A percentile compares a stretch with the other conserved stretches of the same genome.
These are phyloP conservation scores for Drosophila athabasca DNA, from an alignment of 1,140 invertebrate species.

Conservation along the genomic window DNA sequence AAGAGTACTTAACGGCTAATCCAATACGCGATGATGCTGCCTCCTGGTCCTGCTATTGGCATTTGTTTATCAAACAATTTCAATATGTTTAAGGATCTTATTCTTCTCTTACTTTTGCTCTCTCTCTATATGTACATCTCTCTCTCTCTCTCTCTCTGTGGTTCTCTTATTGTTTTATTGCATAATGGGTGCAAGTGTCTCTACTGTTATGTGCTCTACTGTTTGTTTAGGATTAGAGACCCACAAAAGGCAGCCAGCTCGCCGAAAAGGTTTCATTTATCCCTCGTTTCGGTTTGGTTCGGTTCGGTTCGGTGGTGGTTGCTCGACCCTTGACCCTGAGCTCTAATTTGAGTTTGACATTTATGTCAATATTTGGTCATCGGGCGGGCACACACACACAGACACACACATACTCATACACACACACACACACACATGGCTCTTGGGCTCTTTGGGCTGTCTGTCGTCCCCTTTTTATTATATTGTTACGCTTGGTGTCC, in stretches of 20 bases:
- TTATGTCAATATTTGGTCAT: conserved; percentile 83
- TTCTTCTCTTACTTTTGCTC: conserved; percentile 32
- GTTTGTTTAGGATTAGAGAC: conserved; percentile 74
- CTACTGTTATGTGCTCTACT: conserved; percentile 47
- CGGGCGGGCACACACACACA: conserved; percentile 35
- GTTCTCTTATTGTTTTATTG: conserved; percentile 63
- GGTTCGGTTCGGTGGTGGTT: conserved; percentile 1
- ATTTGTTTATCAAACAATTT: conserved; percentile 82
- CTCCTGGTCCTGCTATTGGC: conserved; percentile 37
- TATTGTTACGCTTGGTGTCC: conserved; percentile 78
- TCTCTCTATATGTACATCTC: neutral
- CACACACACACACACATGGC: conserved; percentile 1
- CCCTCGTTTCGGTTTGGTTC: neutral
- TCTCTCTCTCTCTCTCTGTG: neutral
- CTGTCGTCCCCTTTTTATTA: conserved; percentile 55
- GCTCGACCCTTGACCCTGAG: conserved; percentile 79
- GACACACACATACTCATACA: conserved; percentile 5
- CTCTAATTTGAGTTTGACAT: conserved; percentile 83
- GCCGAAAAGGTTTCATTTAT: conserved; percentile 49
- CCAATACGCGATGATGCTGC: conserved; percentile 16
- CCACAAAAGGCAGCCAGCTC: conserved; percentile 7
- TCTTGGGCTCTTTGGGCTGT: neutral
- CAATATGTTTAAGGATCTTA: conserved; percentile 74
- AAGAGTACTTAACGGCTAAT: conserved; percentile 61
- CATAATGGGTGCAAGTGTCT: conserved; percentile 73